Evolutionary conservation across 2,888 invertebrate species (phyloP).

Genomic region (Eupithecia subumbrata): DNA sequence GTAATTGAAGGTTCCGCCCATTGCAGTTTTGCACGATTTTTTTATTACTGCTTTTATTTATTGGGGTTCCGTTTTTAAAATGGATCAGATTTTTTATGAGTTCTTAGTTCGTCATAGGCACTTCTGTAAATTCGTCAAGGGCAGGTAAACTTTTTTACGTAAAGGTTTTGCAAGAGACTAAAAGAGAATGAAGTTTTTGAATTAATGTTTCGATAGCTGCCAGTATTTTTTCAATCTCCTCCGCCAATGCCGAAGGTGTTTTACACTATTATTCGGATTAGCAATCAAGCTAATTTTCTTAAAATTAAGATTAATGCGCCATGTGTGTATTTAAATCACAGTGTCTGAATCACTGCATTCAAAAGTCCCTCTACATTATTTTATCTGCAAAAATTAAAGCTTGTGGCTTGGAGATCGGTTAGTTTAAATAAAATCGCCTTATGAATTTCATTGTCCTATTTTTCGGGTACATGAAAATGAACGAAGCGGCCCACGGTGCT

Average conservation of each 20-base stretch:
- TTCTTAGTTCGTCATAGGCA: neutral
- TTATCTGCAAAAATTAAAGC: too few relatives aligned
- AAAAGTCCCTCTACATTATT: too few relatives aligned
- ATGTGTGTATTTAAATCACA: too few relatives aligned
- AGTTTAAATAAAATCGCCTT: too few relatives aligned
- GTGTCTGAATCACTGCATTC: too few relatives aligned
- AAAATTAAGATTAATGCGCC: too few relatives aligned
- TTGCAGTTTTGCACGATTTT: conserved; percentile 26
- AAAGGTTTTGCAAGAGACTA: neutral
- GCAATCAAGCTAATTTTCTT: neutral
- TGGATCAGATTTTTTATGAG: neutral
- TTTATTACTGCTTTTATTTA: neutral
- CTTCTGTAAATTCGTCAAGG: neutral
- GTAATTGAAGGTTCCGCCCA: conserved; percentile 31
- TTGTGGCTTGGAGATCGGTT: too few relatives aligned
- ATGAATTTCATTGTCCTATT: too few relatives aligned
- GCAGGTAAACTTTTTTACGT: neutral
- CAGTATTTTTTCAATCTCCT: neutral
- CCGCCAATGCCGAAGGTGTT: neutral
- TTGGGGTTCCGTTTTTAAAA: neutral
- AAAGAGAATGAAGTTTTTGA: neutral
- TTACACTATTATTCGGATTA: neutral
- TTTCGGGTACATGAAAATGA: too few relatives aligned
- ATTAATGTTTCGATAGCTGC: neutral
- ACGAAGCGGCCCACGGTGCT: too few relatives aligned